phyloP scores from a whole-genome alignment of 1,140 invertebrate genomes.

The Orius laevigatus region DNA sequence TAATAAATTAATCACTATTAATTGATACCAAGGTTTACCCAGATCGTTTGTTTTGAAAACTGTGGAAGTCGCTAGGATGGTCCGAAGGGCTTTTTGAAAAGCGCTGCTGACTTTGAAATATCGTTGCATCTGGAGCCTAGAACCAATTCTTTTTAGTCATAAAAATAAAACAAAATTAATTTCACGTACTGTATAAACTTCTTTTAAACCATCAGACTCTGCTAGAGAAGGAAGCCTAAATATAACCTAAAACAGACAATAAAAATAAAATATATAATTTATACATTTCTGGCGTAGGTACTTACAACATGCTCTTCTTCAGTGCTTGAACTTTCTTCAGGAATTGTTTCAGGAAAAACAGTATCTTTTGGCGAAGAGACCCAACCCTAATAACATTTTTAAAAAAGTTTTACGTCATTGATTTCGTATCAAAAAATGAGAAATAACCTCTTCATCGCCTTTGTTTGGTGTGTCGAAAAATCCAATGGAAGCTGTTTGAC shows the following conservation, averaged over 20 bases:
- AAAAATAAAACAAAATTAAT: background rate
- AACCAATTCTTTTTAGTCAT: background rate
- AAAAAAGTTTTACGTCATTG: background rate
- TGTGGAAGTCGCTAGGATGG: background rate
- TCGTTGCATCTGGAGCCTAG: conserved; percentile 15
- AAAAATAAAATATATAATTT: too few species aligned
- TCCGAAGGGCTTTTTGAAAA: conserved; percentile 15
- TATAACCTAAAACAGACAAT: conserved; percentile 39
- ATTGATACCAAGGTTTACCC: background rate
- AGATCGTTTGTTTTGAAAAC: conserved; percentile 1
- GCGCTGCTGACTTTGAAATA: conserved; percentile 14
- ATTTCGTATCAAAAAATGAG: background rate
- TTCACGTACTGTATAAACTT: conserved; percentile 43
- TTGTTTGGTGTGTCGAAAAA: conserved; percentile 35
- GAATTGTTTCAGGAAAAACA: conserved; percentile 77
- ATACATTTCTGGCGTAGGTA: conserved; percentile 10
- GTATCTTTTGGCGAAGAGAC: conserved; percentile 70
- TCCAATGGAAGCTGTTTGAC: conserved; percentile 36
- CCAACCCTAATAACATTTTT: conserved; percentile 37
- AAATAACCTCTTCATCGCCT: conserved; percentile 40
- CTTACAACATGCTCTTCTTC: conserved; percentile 77
- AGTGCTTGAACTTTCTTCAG: conserved; percentile 77
- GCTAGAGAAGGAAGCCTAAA: conserved; percentile 54
- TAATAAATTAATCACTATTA: conserved; percentile 22
- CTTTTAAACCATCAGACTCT: conserved; percentile 40